Percentiles rank a stretch among this genome's conserved stretches.
Conservation (phyloP, 2,888 invertebrate genomes). For the Pollenia angustigena region DNA sequence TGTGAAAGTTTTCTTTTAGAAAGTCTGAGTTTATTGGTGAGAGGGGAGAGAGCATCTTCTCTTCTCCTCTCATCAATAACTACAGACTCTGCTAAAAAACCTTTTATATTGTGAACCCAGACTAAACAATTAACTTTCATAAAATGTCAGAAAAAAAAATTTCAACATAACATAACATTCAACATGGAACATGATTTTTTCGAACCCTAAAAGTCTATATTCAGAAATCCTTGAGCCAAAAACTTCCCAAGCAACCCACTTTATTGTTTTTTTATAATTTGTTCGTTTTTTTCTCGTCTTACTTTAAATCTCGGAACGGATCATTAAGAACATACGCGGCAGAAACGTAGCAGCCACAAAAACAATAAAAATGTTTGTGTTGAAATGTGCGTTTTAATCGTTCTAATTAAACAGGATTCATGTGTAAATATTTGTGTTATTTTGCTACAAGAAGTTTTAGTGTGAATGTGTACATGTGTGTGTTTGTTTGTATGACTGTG, state of each 20-base stretch:
- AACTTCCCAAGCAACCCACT: slow-evolving; percentile 2
- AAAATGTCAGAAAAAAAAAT: too few relatives aligned
- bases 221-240: not conserved
- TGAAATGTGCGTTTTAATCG: slow-evolving; percentile 55
- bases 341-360: slow-evolving; percentile 1
- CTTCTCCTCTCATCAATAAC: too few relatives aligned
- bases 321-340: slow-evolving; percentile 59
- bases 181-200: too few relatives aligned
- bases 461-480: not conserved
- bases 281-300: not conserved
- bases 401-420: slow-evolving; percentile 63
- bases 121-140: too few relatives aligned
- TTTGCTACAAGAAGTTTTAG: not conserved
- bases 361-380: slow-evolving; percentile 18
- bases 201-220: too few relatives aligned
- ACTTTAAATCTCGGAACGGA: slow-evolving; percentile 46
- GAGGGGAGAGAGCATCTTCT: too few relatives aligned
- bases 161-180: too few relatives aligned
- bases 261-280: not conserved
- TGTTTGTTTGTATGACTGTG: not conserved
- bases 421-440: slow-evolving; percentile 59
- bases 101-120: too few relatives aligned
- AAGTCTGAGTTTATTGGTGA: too few relatives aligned
- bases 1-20: too few relatives aligned
- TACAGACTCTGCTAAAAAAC: too few relatives aligned